These are phyloP conservation scores for Botrylloides violaceus DNA, from an alignment of 23 tunicate genomes.

Conservation along the genomic window DNA sequence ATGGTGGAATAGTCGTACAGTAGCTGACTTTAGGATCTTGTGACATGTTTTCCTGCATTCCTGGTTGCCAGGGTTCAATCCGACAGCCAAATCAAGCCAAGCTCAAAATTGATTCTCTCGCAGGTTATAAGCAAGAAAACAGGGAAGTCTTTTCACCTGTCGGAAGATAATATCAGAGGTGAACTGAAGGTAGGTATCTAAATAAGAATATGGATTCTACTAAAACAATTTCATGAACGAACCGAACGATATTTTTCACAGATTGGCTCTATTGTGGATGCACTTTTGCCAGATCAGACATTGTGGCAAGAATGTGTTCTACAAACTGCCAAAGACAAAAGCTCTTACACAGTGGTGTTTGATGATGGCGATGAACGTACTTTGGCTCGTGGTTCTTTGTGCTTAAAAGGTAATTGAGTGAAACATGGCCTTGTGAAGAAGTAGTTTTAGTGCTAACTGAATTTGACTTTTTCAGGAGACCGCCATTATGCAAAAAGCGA, in stretches of 20 bases:
- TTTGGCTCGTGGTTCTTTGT: slow-evolving; percentile 56
- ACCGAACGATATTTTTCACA: too few relatives aligned
- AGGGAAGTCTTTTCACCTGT: slow-evolving; percentile 32
- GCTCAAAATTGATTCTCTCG: background rate
- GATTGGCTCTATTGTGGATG: slow-evolving; percentile 78
- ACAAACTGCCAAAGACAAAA: slow-evolving; percentile 54
- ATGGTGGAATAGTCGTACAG: too few relatives aligned
- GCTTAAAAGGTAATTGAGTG: slow-evolving; percentile 53
- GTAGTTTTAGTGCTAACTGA: too few relatives aligned
- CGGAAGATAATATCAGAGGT: slow-evolving; percentile 60
- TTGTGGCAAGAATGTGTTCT: slow-evolving; percentile 54
- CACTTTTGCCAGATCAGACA: slow-evolving; percentile 47
- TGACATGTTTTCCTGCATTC: too few relatives aligned
- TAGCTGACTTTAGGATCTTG: too few relatives aligned
- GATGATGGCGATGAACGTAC: slow-evolving; percentile 95
- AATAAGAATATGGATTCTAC: background rate
- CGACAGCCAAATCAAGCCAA: too few relatives aligned
- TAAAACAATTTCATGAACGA: too few relatives aligned
- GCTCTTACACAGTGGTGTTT: slow-evolving; percentile 86
- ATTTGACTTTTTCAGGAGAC: slow-evolving; percentile 41
- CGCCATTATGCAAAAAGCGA: slow-evolving; percentile 86
- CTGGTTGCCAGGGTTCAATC: too few relatives aligned
- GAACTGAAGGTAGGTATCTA: slow-evolving; percentile 38
- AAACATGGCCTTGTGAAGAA: background rate
- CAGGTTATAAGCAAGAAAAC: slow-evolving; percentile 65